Conservation (phyloP, 2,113 vertebrate genomes). For the Camelus dromedarius region DNA sequence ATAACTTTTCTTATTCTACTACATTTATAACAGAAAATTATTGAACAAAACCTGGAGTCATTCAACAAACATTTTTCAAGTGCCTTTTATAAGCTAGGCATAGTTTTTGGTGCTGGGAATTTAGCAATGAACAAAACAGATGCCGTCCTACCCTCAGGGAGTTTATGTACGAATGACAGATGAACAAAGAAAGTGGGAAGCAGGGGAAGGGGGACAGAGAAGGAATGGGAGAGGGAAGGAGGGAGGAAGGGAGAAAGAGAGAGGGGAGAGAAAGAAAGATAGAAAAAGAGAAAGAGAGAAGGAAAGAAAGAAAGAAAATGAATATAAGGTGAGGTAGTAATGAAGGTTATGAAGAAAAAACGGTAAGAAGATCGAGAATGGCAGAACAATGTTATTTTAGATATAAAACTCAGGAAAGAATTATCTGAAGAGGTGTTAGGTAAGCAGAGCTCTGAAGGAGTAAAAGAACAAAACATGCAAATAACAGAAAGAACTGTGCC, state of each 20-base stretch:
- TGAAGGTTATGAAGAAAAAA: not conserved
- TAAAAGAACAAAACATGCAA: not conserved
- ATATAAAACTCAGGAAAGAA: not conserved
- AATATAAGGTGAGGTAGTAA: not conserved
- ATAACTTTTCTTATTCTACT: not conserved
- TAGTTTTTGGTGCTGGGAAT: not conserved
- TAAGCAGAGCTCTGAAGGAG: not conserved
- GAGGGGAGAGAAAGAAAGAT: too few relatives aligned
- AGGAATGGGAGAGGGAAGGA: not conserved
- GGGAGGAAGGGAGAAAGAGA: too few relatives aligned
- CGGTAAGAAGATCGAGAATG: not conserved
- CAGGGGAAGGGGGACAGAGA: not conserved
- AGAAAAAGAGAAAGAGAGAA: too few relatives aligned
- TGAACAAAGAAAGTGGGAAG: not conserved
- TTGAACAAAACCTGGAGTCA: not conserved
- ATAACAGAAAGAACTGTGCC: not conserved
- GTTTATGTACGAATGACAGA: not conserved
- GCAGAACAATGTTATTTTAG: not conserved
- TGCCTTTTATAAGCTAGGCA: not conserved
- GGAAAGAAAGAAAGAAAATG: not conserved
- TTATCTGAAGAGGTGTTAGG: not conserved
- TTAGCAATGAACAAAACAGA: not conserved
- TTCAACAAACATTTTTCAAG: conserved; percentile 30
- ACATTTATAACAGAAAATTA: not conserved
- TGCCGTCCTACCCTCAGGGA: not conserved